These are phyloP conservation scores for Salvelinus sp. DNA, from an alignment of 2,113 vertebrate species.

Conservation along the genomic window DNA sequence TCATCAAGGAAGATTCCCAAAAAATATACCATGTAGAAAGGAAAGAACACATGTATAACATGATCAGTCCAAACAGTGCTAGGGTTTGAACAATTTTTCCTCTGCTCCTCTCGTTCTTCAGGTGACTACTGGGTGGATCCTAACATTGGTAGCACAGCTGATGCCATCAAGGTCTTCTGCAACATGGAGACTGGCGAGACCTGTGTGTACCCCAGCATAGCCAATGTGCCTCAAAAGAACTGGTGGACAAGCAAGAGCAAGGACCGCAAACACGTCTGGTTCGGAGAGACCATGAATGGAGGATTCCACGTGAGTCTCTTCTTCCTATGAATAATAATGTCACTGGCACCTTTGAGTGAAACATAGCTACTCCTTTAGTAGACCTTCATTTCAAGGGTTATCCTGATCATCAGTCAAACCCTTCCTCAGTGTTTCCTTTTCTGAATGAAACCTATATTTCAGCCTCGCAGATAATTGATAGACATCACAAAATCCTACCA, in stretches of 20 bases:
- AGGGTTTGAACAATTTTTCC: fast-evolving
- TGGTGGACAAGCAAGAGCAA: conserved; percentile 95
- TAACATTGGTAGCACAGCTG: conserved; percentile 91
- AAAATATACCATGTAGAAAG: neutral
- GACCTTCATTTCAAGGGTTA: neutral
- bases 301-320: conserved; percentile 89
- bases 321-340: neutral
- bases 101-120: conserved; percentile 38
- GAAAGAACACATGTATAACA: neutral
- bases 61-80: neutral
- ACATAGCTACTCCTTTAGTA: neutral
- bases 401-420: too few species aligned
- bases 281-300: conserved; percentile 90
- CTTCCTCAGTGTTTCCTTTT: too few species aligned
- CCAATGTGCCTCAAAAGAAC: conserved; percentile 90
- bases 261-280: conserved; percentile 94
- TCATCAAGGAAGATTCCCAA: too few species aligned
- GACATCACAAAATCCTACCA: neutral
- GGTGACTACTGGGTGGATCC: conserved; percentile 98
- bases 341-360: neutral
- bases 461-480: neutral
- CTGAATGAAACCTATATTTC: neutral
- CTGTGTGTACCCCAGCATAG: conserved; percentile 88
- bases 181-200: conserved; percentile 97
- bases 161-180: conserved; percentile 97